Base-by-base conservation (phyloP, 2,797 vertebrate species). In the Furcifer pardalis region DNA sequence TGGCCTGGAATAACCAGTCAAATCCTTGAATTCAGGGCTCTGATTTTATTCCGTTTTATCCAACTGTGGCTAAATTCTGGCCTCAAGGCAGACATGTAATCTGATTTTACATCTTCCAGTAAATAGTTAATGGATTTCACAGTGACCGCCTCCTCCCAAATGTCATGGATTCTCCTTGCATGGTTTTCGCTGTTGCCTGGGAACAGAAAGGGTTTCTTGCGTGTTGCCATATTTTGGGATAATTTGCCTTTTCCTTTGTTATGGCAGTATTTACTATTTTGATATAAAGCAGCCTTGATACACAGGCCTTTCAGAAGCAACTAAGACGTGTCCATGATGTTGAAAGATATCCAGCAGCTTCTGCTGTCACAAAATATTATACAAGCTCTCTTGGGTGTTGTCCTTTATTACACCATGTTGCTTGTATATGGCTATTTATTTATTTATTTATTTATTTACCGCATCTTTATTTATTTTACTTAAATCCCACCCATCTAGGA, bases 211-310 rank as follows among this genome's bases (percentile, higher is more conserved):
- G 6, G 5, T 73, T 37, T 84, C 35, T 27, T 79, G 68, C 15
- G 46, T 84, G 77, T 84, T 84, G 83, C 76, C 77, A 84, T 63
- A 84, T 73, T 79, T 77, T 79, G 68, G 7, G 17, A 10, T 78
- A 56, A 49, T 79, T 72, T 37, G 68, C 63, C 56, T 68, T 63
- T 52, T 32, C 32, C 32, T 79, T 72, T 84, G 77, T 84, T 84
- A 49, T 72, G 42, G 32, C 76, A 73, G 69, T 62, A 63, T 79
- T 73, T 75, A 72, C 76, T 84, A 68, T 84, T 77, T 77, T 77
- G 69, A 46, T 63, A 79, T 40, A 79, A 79, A 79, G 76, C 56
- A 79, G 10, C 25, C 25, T 72, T 37, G 32, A 68, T 25, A 79
- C 1, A 46, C 56, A 15, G 59, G 40, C 49, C 32, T 84, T 79